Percentiles rank a stretch among this genome's conserved stretches.
Evolutionary conservation across 1,140 invertebrate species (phyloP).

Genomic region (Cydia pomonella): DNA sequence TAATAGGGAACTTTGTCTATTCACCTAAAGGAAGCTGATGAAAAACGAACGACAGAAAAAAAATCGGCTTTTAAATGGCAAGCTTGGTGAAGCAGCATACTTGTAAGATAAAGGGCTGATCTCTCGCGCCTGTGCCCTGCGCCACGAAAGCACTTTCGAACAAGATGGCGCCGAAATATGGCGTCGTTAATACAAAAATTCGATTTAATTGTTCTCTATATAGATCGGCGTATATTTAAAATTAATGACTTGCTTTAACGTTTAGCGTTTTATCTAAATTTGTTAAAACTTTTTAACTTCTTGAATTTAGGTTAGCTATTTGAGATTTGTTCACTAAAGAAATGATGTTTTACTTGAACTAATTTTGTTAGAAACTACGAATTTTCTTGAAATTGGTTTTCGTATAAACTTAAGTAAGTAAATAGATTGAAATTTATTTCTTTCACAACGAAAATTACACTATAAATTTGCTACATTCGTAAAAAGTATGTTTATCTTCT

Average conservation of each 20-base stretch:
- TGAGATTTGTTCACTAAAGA: neutral
- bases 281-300: neutral
- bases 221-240: neutral
- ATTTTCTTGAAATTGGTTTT: neutral
- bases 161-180: slow-evolving; percentile 65
- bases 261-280: neutral
- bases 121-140: slow-evolving; percentile 35
- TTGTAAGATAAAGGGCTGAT: neutral
- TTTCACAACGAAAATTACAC: no score
- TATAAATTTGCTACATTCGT: no score
- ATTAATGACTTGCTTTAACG: neutral
- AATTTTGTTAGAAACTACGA: neutral
- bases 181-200: slow-evolving; percentile 62
- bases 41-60: no score
- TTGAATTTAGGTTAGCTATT: neutral
- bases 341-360: neutral
- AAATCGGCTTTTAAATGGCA: neutral
- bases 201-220: slow-evolving; percentile 27
- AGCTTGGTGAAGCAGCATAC: neutral
- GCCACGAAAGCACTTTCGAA: slow-evolving; percentile 41
- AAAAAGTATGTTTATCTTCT: no score
- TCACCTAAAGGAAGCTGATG: no score
- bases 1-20: no score
- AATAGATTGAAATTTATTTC: no score
- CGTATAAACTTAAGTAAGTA: no score